Evolutionary conservation across 2,797 vertebrate genomes (phyloP).

Genomic region (Melanogrammus aeglefinus): DNA sequence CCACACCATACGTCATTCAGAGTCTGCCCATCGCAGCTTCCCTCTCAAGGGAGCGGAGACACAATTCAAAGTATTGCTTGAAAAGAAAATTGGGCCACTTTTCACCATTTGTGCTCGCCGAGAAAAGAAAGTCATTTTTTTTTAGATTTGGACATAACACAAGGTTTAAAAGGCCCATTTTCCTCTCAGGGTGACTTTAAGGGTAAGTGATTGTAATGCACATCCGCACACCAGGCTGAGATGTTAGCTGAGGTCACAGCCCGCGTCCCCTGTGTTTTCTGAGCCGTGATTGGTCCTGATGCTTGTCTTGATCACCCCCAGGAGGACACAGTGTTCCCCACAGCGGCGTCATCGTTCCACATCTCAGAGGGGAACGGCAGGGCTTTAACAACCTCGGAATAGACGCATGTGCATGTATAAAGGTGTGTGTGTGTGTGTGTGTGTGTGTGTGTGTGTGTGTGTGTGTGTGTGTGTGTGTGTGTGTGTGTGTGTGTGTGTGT

Average conservation of each 20-base stretch:
- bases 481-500: too few species aligned
- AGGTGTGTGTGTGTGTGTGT: conserved; percentile 8
- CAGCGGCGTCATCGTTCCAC: conserved; percentile 44
- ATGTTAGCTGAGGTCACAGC: background rate
- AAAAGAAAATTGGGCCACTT: background rate
- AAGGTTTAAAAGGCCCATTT: too few species aligned
- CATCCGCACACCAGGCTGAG: conserved; percentile 5
- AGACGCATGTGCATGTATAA: conserved; percentile 10
- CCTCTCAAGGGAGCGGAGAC: background rate
- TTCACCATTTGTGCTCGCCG: background rate
- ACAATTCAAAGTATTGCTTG: background rate
- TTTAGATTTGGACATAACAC: too few species aligned
- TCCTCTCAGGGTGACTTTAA: too few species aligned
- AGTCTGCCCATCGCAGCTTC: background rate
- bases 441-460: conserved; percentile 10
- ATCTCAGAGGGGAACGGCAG: conserved; percentile 48
- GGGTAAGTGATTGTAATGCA: background rate
- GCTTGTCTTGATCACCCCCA: conserved; percentile 44
- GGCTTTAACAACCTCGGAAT: conserved; percentile 19
- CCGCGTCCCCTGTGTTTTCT: conserved; percentile 16
- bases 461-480: conserved; percentile 6
- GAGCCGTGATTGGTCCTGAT: conserved; percentile 23
- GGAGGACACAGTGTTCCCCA: conserved; percentile 36
- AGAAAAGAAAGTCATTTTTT: too few species aligned
- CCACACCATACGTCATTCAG: background rate